phyloP scores from a whole-genome alignment of 2,113 vertebrate genomes.

The Gulo gulo region DNA sequence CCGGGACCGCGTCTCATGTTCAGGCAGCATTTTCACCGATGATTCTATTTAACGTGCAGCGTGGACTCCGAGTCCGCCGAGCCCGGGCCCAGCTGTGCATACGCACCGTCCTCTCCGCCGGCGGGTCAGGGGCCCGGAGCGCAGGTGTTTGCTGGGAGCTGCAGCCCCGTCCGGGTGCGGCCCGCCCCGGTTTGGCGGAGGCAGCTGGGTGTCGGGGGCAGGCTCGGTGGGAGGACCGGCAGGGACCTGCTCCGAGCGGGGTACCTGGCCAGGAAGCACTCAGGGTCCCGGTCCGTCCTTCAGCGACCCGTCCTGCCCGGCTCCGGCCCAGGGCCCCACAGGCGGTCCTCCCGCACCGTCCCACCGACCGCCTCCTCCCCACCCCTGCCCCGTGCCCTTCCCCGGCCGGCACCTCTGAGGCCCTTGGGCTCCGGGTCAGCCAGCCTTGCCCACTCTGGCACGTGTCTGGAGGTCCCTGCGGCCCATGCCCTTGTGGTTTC shows the following conservation, averaged over 20 bases:
- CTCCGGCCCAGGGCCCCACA: background rate
- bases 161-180: background rate
- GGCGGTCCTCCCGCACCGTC: background rate
- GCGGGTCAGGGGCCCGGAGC: rapidly evolving
- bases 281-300: rapidly evolving
- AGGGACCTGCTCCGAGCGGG: background rate
- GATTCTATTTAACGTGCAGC: background rate
- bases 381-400: rapidly evolving
- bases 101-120: background rate
- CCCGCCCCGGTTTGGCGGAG: background rate
- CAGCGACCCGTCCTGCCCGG: background rate
- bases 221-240: background rate
- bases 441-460: background rate
- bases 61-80: rapidly evolving
- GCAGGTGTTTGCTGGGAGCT: background rate
- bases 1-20: rapidly evolving
- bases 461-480: rapidly evolving
- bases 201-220: background rate
- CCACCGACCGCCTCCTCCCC: no score
- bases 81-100: no score
- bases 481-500: background rate
- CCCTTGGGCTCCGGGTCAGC: background rate
- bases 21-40: rapidly evolving
- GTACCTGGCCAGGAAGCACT: background rate
- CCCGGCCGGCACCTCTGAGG: no score